These are phyloP conservation scores for Asarcornis scutulata DNA, from an alignment of 2,113 vertebrate species.

Conservation along the genomic window DNA sequence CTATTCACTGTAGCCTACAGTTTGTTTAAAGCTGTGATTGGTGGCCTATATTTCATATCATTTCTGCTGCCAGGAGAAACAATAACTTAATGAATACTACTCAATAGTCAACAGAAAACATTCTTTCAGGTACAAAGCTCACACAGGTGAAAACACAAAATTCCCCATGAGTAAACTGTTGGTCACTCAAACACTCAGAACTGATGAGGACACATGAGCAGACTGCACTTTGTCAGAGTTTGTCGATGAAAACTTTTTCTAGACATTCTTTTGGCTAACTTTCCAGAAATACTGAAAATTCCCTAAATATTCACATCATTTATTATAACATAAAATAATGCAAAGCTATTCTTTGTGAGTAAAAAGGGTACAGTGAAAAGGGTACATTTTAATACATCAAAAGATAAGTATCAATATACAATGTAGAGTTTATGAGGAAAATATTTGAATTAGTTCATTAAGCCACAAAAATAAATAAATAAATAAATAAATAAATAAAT, in stretches of 20 bases:
- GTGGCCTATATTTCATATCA: background rate
- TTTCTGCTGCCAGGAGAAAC: background rate
- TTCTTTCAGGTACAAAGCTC: background rate
- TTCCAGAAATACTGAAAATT: background rate
- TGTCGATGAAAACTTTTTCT: background rate
- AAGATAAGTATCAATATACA: background rate
- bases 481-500: background rate
- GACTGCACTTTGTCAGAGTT: background rate
- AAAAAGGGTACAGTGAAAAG: background rate
- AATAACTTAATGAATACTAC: background rate
- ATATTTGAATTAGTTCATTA: background rate
- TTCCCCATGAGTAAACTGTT: rapidly evolving
- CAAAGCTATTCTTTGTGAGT: background rate
- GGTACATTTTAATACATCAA: background rate
- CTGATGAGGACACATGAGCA: background rate
- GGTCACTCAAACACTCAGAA: background rate
- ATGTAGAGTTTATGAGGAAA: background rate
- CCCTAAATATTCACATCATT: background rate
- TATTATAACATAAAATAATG: background rate
- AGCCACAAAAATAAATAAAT: background rate
- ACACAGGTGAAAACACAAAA: background rate
- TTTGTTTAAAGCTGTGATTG: background rate
- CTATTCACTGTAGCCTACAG: background rate
- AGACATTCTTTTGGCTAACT: background rate
- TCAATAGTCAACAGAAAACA: background rate